phyloP scores from a whole-genome alignment of 2,113 vertebrate species.

The Austrofundulus limnaeus region DNA sequence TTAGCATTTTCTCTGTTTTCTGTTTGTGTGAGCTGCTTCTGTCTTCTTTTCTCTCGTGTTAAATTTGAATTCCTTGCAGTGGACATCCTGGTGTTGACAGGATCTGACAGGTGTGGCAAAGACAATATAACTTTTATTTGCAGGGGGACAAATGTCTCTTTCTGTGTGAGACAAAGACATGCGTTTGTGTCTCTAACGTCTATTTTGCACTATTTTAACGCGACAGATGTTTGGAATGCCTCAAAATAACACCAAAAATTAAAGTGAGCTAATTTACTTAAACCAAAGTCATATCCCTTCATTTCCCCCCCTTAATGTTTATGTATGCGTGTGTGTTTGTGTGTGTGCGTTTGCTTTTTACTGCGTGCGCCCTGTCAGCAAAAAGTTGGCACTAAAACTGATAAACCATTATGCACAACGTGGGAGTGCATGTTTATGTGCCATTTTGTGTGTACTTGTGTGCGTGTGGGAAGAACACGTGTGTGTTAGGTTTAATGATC shows the following conservation, averaged over 20 bases:
- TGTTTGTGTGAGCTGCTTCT: slow-evolving; percentile 14
- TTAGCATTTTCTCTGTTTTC: slow-evolving; percentile 1
- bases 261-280: slow-evolving; percentile 23
- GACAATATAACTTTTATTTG: slow-evolving; percentile 42
- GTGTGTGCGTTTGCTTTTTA: slow-evolving; percentile 30
- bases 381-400: slow-evolving; percentile 65
- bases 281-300: slow-evolving; percentile 21
- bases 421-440: slow-evolving; percentile 71
- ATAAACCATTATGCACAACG: slow-evolving; percentile 69
- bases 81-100: slow-evolving; percentile 52
- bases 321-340: slow-evolving; percentile 1
- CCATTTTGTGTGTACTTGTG: slow-evolving; percentile 51
- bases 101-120: slow-evolving; percentile 44
- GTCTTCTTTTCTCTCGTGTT: slow-evolving; percentile 31
- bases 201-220: slow-evolving; percentile 5
- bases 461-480: slow-evolving; percentile 29
- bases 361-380: slow-evolving; percentile 61
- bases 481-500: slow-evolving; percentile 71
- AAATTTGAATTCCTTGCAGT: slow-evolving; percentile 64
- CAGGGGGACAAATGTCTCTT: slow-evolving; percentile 1
- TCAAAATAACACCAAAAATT: slow-evolving; percentile 40
- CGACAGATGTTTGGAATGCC: slow-evolving; percentile 40
- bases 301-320: not conserved
- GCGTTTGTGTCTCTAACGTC: slow-evolving; percentile 10
- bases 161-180: slow-evolving; percentile 7